Conservation (phyloP, 2,113 vertebrate genomes). For the Onychorhynchus coronatus region DNA sequence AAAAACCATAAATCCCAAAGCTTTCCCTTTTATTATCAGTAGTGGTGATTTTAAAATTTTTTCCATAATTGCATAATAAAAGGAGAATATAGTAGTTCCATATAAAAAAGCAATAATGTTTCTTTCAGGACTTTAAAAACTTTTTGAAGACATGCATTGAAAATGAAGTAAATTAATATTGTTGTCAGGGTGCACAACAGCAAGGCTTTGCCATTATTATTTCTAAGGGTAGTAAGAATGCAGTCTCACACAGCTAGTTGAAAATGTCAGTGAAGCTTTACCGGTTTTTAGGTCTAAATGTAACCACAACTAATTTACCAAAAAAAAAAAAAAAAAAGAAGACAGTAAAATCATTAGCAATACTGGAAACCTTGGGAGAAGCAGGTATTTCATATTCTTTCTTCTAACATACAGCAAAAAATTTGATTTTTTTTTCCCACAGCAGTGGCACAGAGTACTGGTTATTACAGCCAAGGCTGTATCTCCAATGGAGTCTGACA, state of each 20-base stretch:
- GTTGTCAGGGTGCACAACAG: not conserved
- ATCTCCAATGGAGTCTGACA: not conserved
- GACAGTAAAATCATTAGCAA: not conserved
- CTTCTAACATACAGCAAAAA: not conserved
- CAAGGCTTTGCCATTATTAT: not conserved
- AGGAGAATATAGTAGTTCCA: not conserved
- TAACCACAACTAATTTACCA: not conserved
- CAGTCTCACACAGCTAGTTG: not conserved
- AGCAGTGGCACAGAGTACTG: not conserved
- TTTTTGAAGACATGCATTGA: not conserved
- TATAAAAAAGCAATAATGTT: not conserved
- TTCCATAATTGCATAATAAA: not conserved
- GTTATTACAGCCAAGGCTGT: not conserved
- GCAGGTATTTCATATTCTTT: not conserved
- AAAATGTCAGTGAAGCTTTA: not conserved
- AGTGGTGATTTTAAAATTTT: not conserved
- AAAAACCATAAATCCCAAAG: not conserved
- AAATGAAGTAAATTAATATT: not conserved
- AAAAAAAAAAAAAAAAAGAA: not conserved
- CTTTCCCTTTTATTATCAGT: not conserved
- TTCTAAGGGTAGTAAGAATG: not conserved
- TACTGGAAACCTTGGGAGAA: not conserved
- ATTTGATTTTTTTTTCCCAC: not conserved
- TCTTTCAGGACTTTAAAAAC: not conserved
- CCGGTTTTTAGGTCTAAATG: not conserved